Conservation (phyloP, 2,888 invertebrate species). For the Tillus elongatus region DNA sequence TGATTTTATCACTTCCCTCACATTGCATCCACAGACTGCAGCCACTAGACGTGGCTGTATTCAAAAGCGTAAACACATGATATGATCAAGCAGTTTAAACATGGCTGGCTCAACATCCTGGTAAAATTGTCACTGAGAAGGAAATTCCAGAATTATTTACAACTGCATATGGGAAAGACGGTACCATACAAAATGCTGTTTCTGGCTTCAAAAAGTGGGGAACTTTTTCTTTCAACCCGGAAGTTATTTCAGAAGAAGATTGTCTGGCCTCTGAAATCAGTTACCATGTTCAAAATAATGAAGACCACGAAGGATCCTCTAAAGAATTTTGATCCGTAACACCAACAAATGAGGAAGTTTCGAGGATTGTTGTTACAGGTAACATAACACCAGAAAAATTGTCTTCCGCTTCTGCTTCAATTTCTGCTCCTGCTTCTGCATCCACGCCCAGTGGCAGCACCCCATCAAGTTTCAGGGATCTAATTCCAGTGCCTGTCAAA, state of each 20-base stretch:
- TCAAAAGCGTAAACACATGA: constrained; percentile 5
- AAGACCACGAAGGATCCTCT: not conserved
- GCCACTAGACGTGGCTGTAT: too few species aligned
- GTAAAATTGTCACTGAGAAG: constrained; percentile 8
- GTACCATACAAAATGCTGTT: constrained; percentile 10
- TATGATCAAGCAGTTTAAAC: constrained; percentile 8
- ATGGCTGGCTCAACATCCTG: constrained; percentile 11
- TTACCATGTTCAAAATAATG: too few species aligned
- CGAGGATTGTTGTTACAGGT: too few species aligned
- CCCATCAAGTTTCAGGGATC: not conserved
- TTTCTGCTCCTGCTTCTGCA: too few species aligned
- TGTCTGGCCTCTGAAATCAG: constrained; percentile 8
- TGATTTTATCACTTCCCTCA: constrained; percentile 2
- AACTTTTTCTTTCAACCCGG: constrained; percentile 7
- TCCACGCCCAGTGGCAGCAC: not conserved
- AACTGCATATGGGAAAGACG: constrained; percentile 8
- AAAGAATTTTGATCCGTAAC: not conserved
- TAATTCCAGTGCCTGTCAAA: not conserved
- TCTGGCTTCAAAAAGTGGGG: constrained; percentile 10
- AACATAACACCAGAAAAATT: constrained; percentile 6
- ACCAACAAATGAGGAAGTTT: not conserved
- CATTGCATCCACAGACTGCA: constrained; percentile 5
- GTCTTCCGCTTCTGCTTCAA: too few species aligned
- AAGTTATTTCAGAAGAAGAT: constrained; percentile 10
- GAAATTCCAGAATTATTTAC: constrained; percentile 11